A percentile compares a stretch with the other conserved stretches of the same genome.
These are phyloP conservation scores for Microhierax caerulescens DNA, from an alignment of 2,797 vertebrate species.

Conservation along the genomic window DNA sequence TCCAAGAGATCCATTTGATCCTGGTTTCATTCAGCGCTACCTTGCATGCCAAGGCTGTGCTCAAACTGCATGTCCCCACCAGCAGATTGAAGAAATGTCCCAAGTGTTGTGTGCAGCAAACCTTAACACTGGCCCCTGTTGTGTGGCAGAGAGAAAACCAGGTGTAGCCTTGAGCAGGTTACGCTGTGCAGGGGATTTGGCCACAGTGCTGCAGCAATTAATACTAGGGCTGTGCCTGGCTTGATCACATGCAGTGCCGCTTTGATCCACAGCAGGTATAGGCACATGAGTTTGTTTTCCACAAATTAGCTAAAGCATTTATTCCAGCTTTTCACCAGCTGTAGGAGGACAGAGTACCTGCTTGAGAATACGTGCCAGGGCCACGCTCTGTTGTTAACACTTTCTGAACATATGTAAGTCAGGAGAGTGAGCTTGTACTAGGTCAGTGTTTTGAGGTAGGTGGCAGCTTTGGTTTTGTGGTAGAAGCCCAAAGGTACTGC, in stretches of 20 bases:
- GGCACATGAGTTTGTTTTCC: background rate
- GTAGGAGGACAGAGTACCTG: background rate
- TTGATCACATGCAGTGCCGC: background rate
- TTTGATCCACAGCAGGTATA: background rate
- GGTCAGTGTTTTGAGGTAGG: background rate
- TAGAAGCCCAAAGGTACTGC: background rate
- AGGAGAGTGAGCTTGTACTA: background rate
- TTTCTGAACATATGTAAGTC: background rate
- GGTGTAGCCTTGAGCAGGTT: background rate
- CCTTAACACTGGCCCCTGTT: background rate
- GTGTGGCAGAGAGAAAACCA: background rate
- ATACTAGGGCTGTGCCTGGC: background rate
- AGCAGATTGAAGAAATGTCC: background rate
- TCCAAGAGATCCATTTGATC: background rate
- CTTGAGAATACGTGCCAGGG: background rate
- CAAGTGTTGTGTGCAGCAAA: background rate
- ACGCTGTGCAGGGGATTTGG: fast-evolving
- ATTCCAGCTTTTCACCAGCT: background rate
- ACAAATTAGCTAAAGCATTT: background rate
- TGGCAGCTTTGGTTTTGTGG: background rate
- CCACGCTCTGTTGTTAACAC: fast-evolving
- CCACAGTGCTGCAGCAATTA: background rate
- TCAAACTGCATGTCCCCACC: background rate
- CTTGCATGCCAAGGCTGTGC: fast-evolving
- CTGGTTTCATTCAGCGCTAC: fast-evolving